Evolutionary conservation across 2,888 invertebrate genomes (phyloP).

Genomic region (Plemyria rubiginata): DNA sequence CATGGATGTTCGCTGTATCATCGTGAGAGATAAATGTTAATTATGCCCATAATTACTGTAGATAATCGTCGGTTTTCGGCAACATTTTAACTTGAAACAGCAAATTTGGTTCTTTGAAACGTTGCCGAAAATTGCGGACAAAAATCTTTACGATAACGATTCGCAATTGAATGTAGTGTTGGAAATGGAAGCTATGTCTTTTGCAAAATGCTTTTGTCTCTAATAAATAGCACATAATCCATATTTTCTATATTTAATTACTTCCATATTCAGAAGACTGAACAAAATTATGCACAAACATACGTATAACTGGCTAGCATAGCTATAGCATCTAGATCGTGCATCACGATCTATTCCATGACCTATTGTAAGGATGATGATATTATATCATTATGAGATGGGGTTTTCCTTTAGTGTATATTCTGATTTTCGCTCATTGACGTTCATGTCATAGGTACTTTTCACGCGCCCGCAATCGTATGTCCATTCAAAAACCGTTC

Average conservation of each 20-base stretch:
- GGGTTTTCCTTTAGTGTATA: constrained; percentile 14
- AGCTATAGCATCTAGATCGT: neutral
- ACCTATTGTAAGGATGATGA: constrained; percentile 18
- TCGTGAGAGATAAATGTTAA: constrained; percentile 50
- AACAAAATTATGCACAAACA: neutral
- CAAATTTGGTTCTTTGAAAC: constrained; percentile 40
- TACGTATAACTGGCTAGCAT: neutral
- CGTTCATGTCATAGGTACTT: too few species aligned
- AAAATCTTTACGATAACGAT: constrained; percentile 11
- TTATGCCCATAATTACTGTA: constrained; percentile 47
- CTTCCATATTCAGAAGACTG: neutral
- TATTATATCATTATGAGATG: constrained; percentile 1
- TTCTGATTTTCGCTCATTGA: too few species aligned
- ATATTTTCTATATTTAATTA: neutral
- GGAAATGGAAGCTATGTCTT: constrained; percentile 15
- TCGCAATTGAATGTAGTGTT: constrained; percentile 19
- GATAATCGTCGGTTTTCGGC: constrained; percentile 33
- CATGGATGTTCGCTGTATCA: constrained; percentile 37
- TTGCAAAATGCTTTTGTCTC: constrained; percentile 9
- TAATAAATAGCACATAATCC: neutral
- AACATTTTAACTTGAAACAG: constrained; percentile 15
- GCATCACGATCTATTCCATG: constrained; percentile 17
- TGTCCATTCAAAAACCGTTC: too few species aligned
- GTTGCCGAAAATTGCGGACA: constrained; percentile 18
- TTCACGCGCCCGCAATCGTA: too few species aligned